Conservation (phyloP, 2,888 invertebrate genomes). For the Nematopogon swammerdamellus region DNA sequence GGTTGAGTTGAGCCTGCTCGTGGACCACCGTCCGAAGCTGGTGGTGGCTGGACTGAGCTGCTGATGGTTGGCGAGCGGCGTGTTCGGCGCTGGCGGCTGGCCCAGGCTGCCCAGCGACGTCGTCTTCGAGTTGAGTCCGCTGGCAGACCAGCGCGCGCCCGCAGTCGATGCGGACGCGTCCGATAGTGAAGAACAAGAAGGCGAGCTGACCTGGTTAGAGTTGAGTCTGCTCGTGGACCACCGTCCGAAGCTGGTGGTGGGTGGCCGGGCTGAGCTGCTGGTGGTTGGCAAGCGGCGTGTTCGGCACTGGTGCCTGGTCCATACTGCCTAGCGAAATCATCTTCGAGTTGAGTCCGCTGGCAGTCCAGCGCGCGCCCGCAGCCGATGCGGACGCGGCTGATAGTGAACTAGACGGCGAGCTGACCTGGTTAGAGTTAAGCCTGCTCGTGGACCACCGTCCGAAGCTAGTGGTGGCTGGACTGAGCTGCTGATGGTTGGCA, state of each 20-base stretch:
- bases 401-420: no score
- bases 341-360: conserved; percentile 76
- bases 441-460: conserved; percentile 73
- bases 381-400: conserved; percentile 65
- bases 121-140: conserved; percentile 78
- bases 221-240: conserved; percentile 64
- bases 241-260: conserved; percentile 57
- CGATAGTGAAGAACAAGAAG: no score
- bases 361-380: conserved; percentile 55
- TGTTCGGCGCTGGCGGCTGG: conserved; percentile 52
- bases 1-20: conserved; percentile 72
- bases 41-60: conserved; percentile 48
- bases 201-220: conserved; percentile 23
- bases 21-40: conserved; percentile 68
- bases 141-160: conserved; percentile 50
- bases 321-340: conserved; percentile 75
- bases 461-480: conserved; percentile 52
- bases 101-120: conserved; percentile 80
- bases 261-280: conserved; percentile 42
- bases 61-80: conserved; percentile 14
- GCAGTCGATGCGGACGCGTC: no score
- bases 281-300: conserved; percentile 9
- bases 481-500: conserved; percentile 28
- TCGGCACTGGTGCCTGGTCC: conserved; percentile 59
- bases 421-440: conserved; percentile 64